Conservation (phyloP, 2,113 vertebrate species). For the Rhinolophus sinicus region DNA sequence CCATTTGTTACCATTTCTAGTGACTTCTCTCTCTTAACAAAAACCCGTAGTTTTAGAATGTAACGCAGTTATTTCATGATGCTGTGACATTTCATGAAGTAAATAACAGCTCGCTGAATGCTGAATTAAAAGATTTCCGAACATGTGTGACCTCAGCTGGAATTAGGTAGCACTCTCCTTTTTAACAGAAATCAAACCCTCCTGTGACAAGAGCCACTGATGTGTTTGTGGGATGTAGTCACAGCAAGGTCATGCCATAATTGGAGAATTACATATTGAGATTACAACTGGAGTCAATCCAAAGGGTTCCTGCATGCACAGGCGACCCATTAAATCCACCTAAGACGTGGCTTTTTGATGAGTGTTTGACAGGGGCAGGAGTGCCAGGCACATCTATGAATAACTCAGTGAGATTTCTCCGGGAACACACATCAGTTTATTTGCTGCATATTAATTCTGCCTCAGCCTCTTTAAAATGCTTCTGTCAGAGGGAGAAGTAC, state of each 20-base stretch:
- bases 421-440: neutral
- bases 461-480: neutral
- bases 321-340: neutral
- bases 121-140: fast-evolving
- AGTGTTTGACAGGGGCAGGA: neutral
- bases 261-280: neutral
- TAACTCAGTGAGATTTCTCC: neutral
- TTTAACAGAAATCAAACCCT: neutral
- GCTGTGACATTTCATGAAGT: neutral
- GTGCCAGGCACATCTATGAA: neutral
- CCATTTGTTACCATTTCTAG: neutral
- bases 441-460: neutral
- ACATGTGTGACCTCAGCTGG: neutral
- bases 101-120: neutral
- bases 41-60: neutral
- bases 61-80: neutral
- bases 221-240: fast-evolving
- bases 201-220: neutral
- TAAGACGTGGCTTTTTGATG: neutral
- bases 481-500: neutral
- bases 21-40: neutral
- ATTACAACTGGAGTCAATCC: neutral
- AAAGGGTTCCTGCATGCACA: neutral
- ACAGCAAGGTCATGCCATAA: fast-evolving
- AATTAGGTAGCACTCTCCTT: neutral